Evolutionary conservation across 2,888 invertebrate genomes (phyloP).

Genomic region (Cyrtodaria siliqua): DNA sequence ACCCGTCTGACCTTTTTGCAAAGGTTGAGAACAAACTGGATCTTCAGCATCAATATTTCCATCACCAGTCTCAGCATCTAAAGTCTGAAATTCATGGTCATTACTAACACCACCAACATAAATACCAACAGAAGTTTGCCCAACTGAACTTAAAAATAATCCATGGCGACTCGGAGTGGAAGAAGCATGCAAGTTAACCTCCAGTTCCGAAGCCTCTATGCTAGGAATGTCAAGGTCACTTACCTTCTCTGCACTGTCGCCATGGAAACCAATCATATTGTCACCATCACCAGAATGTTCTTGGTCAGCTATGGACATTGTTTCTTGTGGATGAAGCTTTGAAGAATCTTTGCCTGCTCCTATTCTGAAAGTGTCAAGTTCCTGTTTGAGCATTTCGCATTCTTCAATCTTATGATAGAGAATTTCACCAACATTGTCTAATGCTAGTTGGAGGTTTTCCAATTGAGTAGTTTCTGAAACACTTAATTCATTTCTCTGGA

Average conservation of each 20-base stretch:
- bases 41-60: not conserved
- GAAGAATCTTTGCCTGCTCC: no score
- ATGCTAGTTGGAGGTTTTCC: constrained; percentile 15
- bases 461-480: not conserved
- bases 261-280: not conserved
- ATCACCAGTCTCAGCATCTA: not conserved
- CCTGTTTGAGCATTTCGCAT: constrained; percentile 27
- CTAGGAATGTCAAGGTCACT: constrained; percentile 41
- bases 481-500: not conserved
- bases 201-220: constrained; percentile 55
- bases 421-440: not conserved
- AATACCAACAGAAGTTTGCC: constrained; percentile 28
- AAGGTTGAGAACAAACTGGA: not conserved
- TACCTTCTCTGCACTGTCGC: constrained; percentile 32
- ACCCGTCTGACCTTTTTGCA: no score
- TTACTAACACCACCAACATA: constrained; percentile 31
- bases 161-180: constrained; percentile 52
- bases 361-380: not conserved
- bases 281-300: constrained; percentile 1
- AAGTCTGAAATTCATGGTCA: constrained; percentile 43
- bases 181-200: constrained; percentile 67
- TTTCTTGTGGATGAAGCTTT: no score
- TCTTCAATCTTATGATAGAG: constrained; percentile 25
- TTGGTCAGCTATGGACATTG: not conserved
- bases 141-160: not conserved